phyloP scores from a whole-genome alignment of 2,888 invertebrate species.

The Chaitophorus viminalis region DNA sequence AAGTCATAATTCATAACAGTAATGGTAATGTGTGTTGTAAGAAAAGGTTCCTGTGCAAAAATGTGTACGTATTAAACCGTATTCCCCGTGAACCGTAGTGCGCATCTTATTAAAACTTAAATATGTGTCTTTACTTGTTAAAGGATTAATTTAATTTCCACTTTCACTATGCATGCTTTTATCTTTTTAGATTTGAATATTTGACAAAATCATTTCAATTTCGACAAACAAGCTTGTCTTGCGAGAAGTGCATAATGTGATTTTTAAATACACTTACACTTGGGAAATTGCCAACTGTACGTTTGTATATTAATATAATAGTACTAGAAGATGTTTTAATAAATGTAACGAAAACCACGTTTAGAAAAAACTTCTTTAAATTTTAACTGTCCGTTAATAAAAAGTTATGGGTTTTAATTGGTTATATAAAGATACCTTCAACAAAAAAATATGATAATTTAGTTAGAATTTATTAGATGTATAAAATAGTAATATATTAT shows the following conservation, averaged over 20 bases:
- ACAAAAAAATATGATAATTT: no score
- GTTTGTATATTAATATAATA: conserved; percentile 9
- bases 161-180: background rate
- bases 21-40: no score
- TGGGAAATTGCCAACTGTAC: conserved; percentile 14
- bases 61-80: no score
- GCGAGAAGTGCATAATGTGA: background rate
- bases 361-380: background rate
- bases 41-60: no score
- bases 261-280: conserved; percentile 19
- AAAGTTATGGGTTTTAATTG: background rate
- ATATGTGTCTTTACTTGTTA: no score
- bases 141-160: background rate
- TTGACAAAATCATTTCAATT: conserved; percentile 1
- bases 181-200: background rate
- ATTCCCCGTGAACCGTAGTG: no score
- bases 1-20: no score
- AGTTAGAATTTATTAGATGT: no score
- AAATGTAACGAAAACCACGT: background rate
- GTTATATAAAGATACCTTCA: no score
- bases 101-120: no score
- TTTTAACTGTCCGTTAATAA: background rate
- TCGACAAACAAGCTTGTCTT: conserved; percentile 19
- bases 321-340: background rate
- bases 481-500: no score